Evolutionary conservation across 1,140 invertebrate species (phyloP), one percentile per base, ranked within the genome.

Genomic region (Euschistus heros): DNA sequence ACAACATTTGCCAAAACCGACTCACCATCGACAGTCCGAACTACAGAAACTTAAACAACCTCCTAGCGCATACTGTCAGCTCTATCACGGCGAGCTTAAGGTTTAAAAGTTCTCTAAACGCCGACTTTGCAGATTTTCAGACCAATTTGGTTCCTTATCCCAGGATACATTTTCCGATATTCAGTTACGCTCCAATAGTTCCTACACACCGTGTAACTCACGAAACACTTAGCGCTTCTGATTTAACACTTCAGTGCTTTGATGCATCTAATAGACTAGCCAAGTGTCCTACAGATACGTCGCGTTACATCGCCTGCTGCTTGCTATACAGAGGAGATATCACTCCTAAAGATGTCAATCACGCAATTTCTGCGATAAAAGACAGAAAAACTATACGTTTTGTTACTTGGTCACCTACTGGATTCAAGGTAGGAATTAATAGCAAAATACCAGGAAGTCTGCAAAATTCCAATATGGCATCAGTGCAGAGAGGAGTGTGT

Each of bases 1-100:
- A 87, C 71, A 83, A 87, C 70, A 85, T 88, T 70, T 88, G 86
- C 71, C 73, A 62, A 0, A 62, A 62, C 10, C 66, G 63, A 46
- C 66, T 71, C 14, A 60, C 77, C 74, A 81, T 86, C 54, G 80
- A 80, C 24, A 70, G 81, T 17, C 82, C 82, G 0, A 80, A 77
- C 2, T 91, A 74, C 80, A 27, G 86, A 86, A 46, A 91, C 86
- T 50, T 87, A 85, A 8, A 90, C 88, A 17, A 88, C 87, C 1
- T 91, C 90, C 72, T 83, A 84, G 7, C 78, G 22, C 80, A 81
- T 72, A 78, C 82, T 18, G 78, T 82, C 20, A 82, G 80, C 4
- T 80, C 80, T 8, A 82, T 82, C 57, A 82, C 81, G 10, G 81
- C 81, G 24, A 81, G 79, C n/a, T 73, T 83, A 0, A 73, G 84